Percentiles rank a stretch among this genome's conserved stretches.
Conservation (phyloP, 1,140 invertebrate genomes). For the Ptiloglossa arizonensis region DNA sequence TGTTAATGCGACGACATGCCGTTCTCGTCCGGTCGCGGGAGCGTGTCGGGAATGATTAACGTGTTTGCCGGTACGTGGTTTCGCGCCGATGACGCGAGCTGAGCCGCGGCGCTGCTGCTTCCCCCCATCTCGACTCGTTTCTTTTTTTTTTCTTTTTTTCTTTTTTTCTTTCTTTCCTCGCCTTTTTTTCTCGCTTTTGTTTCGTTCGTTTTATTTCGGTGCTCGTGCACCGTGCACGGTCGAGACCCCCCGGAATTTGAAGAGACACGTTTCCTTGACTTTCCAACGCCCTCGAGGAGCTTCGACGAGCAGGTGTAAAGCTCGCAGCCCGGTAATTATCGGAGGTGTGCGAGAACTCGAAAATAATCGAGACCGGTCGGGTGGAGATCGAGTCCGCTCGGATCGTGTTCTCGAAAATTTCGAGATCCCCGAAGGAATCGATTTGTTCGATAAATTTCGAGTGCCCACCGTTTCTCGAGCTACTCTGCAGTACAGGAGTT, state of each 20-base stretch:
- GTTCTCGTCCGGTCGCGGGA: constrained; percentile 1
- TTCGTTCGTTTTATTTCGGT: constrained; percentile 18
- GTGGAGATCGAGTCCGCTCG: too few relatives aligned
- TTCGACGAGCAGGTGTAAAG: constrained; percentile 7
- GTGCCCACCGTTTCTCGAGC: too few relatives aligned
- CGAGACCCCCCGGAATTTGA: neutral
- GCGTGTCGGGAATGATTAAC: constrained; percentile 58
- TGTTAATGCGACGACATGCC: constrained; percentile 32
- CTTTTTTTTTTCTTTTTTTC: neutral
- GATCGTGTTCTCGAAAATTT: too few relatives aligned
- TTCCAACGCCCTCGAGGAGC: constrained; percentile 8
- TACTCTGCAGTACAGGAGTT: too few relatives aligned
- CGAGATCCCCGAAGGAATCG: too few relatives aligned
- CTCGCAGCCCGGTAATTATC: neutral
- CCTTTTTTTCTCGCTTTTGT: too few relatives aligned
- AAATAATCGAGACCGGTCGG: too few relatives aligned
- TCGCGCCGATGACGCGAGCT: constrained; percentile 48
- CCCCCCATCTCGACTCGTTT: too few relatives aligned
- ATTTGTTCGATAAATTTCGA: too few relatives aligned
- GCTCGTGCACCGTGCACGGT: neutral
- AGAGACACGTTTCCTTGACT: constrained; percentile 38
- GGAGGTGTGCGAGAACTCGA: too few relatives aligned
- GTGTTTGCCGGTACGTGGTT: constrained; percentile 43
- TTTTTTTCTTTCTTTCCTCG: neutral
- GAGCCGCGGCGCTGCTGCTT: neutral